Percentiles rank a stretch among this genome's conserved stretches.
Conservation (phyloP, 2,113 vertebrate genomes). For the Nerophis lumbriciformis region DNA sequence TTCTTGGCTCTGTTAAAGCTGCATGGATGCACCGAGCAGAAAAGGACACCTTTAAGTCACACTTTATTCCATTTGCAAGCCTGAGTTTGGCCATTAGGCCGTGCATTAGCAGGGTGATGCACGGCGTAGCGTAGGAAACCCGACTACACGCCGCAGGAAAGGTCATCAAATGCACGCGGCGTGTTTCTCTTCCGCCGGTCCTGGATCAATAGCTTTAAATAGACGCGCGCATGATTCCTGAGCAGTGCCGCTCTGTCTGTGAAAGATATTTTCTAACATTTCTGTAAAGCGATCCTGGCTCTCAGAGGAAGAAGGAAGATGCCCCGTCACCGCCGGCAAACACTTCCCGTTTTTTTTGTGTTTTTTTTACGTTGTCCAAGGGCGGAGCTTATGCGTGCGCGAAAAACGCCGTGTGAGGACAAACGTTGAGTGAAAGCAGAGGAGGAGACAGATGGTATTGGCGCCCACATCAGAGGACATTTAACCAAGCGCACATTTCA, state of each 20-base stretch:
- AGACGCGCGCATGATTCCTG: constrained; percentile 44
- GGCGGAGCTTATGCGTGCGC: constrained; percentile 10
- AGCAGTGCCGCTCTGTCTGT: constrained; percentile 19
- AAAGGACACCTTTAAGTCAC: constrained; percentile 40
- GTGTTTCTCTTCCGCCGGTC: constrained; percentile 33
- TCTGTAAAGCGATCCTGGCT: constrained; percentile 43
- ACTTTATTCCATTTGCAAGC: constrained; percentile 41
- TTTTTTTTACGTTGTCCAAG: background rate
- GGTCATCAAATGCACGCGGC: constrained; percentile 54
- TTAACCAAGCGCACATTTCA: background rate
- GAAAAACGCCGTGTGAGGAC: constrained; percentile 63
- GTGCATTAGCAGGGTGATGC: constrained; percentile 55
- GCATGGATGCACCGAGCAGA: background rate
- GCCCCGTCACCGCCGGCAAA: constrained; percentile 31
- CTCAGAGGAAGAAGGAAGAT: constrained; percentile 23
- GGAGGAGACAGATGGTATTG: constrained; percentile 3
- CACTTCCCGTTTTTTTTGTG: too few species aligned
- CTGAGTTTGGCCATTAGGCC: constrained; percentile 52
- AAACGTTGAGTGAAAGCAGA: constrained; percentile 40
- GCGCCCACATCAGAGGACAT: background rate
- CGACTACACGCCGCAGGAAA: constrained; percentile 56
- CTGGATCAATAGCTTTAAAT: constrained; percentile 69
- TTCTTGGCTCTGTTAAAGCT: background rate
- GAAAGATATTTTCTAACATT: constrained; percentile 33
- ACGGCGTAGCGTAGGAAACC: constrained; percentile 54